These are phyloP conservation scores for Helicoverpa assulta DNA, from an alignment of 2,888 invertebrate genomes.

Conservation along the genomic window DNA sequence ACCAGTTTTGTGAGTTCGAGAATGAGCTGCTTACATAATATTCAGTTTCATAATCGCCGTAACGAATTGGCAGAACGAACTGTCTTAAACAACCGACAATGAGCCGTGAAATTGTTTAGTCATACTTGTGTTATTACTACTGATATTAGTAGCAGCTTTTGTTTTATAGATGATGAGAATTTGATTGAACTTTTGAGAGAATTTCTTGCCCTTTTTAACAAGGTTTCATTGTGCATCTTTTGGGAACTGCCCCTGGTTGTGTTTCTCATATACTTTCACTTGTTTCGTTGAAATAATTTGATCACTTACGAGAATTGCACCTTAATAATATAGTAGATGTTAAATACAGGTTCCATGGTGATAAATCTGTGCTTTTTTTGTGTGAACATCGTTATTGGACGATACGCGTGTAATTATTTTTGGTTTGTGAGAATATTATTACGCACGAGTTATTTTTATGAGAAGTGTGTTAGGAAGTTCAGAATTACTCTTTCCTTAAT, in stretches of 20 bases:
- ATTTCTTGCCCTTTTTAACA: conserved; percentile 54
- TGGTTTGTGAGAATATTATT: conserved; percentile 37
- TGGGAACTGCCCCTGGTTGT: conserved; percentile 55
- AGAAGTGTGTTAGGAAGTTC: conserved; percentile 41
- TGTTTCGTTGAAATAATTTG: conserved; percentile 69
- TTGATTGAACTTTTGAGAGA: conserved; percentile 50
- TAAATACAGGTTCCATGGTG: conserved; percentile 51
- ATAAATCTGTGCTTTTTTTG: conserved; percentile 49
- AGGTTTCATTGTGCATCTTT: conserved; percentile 50
- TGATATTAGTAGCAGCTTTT: conserved; percentile 28
- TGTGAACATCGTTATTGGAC: conserved; percentile 39
- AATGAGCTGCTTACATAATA: conserved; percentile 65
- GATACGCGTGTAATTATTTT: conserved; percentile 50
- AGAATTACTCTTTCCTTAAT: conserved; percentile 22
- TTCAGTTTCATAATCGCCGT: conserved; percentile 64
- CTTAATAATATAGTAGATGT: conserved; percentile 55
- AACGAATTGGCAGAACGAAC: conserved; percentile 57
- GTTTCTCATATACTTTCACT: conserved; percentile 73
- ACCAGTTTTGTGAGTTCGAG: conserved; percentile 68
- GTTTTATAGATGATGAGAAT: conserved; percentile 49
- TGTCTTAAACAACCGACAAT: conserved; percentile 40
- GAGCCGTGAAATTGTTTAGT: conserved; percentile 42
- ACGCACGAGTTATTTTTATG: conserved; percentile 29
- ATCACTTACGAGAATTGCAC: conserved; percentile 64
- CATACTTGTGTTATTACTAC: conserved; percentile 38